These are phyloP conservation scores for Condylura cristata DNA, from an alignment of 2,113 vertebrate species.

Conservation along the genomic window DNA sequence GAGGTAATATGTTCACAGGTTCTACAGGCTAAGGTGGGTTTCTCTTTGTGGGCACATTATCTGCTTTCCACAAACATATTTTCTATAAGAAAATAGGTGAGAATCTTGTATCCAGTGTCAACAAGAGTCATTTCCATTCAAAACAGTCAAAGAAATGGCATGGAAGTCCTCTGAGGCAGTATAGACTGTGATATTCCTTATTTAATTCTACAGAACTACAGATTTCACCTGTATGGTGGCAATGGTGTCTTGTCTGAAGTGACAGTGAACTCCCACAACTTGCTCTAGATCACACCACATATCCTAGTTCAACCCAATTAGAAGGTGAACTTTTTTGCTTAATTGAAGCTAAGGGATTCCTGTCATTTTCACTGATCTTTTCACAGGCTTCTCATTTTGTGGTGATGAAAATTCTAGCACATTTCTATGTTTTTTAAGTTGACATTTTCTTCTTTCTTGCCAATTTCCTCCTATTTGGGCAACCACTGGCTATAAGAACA, in stretches of 20 bases:
- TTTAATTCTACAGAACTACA: neutral
- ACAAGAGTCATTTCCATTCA: neutral
- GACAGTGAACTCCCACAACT: neutral
- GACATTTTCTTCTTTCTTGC: neutral
- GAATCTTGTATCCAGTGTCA: neutral
- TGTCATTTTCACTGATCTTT: slow-evolving; percentile 39
- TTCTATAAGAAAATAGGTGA: neutral
- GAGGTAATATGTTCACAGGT: neutral
- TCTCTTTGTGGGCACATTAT: neutral
- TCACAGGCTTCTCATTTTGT: neutral
- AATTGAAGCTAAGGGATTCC: neutral
- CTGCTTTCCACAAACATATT: neutral
- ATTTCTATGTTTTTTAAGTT: slow-evolving; percentile 18
- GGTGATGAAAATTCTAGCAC: neutral
- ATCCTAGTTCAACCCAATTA: neutral
- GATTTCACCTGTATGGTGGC: neutral
- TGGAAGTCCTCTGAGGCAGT: neutral
- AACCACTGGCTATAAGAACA: neutral
- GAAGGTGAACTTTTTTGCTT: neutral
- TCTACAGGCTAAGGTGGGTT: neutral
- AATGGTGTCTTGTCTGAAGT: neutral
- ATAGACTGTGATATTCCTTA: neutral
- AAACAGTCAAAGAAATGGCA: neutral
- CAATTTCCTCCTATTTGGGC: neutral
- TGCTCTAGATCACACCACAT: slow-evolving; percentile 13